Conservation (phyloP, 2,797 vertebrate species). For the Myiotriccus ornatus region DNA sequence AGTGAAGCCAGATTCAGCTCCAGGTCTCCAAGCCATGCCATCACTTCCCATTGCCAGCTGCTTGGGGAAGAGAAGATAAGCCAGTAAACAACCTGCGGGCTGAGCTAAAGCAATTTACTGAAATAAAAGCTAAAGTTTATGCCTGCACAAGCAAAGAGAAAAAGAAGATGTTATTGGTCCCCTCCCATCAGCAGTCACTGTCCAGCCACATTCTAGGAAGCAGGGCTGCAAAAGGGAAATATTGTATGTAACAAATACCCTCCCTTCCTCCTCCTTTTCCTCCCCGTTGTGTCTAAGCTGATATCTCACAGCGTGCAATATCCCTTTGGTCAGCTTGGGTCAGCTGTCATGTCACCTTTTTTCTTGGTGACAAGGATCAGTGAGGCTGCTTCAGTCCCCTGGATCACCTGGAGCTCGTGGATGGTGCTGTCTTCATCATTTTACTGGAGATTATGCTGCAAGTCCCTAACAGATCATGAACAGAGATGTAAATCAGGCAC, state of each 20-base stretch:
- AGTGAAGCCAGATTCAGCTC: not conserved
- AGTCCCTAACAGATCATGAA: not conserved
- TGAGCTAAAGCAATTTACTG: not conserved
- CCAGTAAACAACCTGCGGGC: not conserved
- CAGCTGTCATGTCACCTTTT: not conserved
- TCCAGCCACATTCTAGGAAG: not conserved
- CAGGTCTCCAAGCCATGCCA: not conserved
- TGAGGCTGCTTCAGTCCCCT: not conserved
- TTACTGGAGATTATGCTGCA: not conserved
- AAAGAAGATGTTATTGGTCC: not conserved
- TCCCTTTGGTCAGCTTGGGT: not conserved
- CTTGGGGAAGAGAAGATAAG: not conserved
- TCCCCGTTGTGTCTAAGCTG: not conserved
- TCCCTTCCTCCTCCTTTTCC: not conserved
- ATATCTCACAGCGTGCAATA: rapidly evolving
- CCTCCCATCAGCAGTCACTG: not conserved
- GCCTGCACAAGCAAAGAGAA: not conserved
- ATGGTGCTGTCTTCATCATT: not conserved
- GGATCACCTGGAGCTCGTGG: not conserved
- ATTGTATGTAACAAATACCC: not conserved
- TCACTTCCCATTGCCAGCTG: not conserved
- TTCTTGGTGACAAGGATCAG: not conserved
- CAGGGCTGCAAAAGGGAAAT: not conserved
- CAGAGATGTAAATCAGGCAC: not conserved
- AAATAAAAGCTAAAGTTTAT: not conserved